Base-by-base conservation (phyloP, 2,797 vertebrate genomes). In the Paratrypauchen microcephalus region DNA sequence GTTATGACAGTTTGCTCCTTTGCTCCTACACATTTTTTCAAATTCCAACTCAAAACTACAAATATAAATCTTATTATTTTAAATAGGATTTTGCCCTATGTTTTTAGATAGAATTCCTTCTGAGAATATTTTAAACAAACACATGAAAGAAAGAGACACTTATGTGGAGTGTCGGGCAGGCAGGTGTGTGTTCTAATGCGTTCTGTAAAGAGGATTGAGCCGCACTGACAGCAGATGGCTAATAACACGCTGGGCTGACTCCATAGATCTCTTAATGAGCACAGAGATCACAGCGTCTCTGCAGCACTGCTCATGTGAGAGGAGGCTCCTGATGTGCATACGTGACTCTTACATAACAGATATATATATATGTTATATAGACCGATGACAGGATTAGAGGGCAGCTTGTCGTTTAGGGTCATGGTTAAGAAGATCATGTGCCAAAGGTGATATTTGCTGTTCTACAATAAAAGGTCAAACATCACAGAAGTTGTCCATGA, bases 181-280 rank as follows among this genome's bases (percentile, higher is more conserved):
- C 74, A 77, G 57, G 65, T 71, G 80, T 69, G 68, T 48, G 62
- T 11, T 50, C 32, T 36, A 60, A 62, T 5, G 21, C 71, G 18
- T 4, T 8, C 36, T 4, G 69, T 8, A 76, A 82, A 78, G 83
- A 73, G 77, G 78, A 83, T 81, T 81, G 75, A 28, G 54, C 66
- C 62, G 60, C 64, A 56, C 71, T 57, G 54, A 68, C 84, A 84
- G 85, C 85, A 86, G 85, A 84, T 84, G 83, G 82, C 18, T 47
- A 11, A 61, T 48, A 54, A 62, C 23, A 41, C 12, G 71, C 19
- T 0, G 19, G 32, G 59, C 36, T 47, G 45, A 71, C 50, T 59
- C 48, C 45, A 18, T 21, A 68, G 75, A 71, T 69, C 78, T 62
- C 30, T 39, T 24, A 58, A 65, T 16, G 19, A 63, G 15, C 65